Evolutionary conservation across 2,888 invertebrate species (phyloP).

Genomic region (Trichacis sp.): DNA sequence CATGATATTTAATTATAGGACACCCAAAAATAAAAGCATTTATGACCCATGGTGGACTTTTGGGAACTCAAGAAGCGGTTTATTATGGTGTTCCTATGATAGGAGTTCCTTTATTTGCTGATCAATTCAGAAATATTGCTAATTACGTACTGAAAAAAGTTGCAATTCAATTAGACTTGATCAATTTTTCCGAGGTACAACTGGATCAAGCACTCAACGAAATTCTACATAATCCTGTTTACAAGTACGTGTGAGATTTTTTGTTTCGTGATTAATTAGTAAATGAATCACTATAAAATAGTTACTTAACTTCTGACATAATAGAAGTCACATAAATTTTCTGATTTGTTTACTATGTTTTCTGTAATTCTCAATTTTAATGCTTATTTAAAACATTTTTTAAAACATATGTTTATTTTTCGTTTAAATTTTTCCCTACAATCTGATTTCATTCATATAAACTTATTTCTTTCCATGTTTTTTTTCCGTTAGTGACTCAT

Average conservation of each 20-base stretch:
- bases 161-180: conserved; percentile 48
- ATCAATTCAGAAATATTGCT: conserved; percentile 59
- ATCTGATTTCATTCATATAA: no score
- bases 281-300: neutral
- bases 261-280: neutral
- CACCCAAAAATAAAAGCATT: conserved; percentile 60
- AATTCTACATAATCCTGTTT: conserved; percentile 52
- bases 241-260: conserved; percentile 47
- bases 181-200: conserved; percentile 47
- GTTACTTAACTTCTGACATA: neutral
- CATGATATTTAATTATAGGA: no score
- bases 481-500: no score
- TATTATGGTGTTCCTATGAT: conserved; percentile 61
- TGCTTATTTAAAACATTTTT: no score
- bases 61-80: conserved; percentile 62
- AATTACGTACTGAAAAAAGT: conserved; percentile 49
- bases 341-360: no score
- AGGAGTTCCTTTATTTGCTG: conserved; percentile 60
- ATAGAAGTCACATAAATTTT: neutral
- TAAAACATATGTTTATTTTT: no score
- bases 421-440: no score
- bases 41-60: conserved; percentile 62
- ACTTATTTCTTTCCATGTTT: no score
- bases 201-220: conserved; percentile 52
- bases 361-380: no score